Conservation (phyloP, 2,888 invertebrate species). For the Chalcis sispes region DNA sequence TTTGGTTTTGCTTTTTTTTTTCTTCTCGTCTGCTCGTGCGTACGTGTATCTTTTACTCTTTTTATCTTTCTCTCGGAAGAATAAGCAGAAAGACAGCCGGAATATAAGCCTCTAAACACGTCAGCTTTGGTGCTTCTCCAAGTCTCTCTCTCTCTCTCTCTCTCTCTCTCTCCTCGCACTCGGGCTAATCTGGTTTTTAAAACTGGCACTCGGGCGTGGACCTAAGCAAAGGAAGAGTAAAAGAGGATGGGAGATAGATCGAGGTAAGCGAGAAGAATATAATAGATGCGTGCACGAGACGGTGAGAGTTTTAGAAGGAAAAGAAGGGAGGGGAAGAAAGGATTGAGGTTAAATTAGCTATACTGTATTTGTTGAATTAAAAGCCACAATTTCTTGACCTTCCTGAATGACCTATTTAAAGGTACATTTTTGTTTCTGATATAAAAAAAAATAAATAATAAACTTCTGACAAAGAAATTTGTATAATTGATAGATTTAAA, state of each 20-base stretch:
- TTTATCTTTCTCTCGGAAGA: too few species aligned
- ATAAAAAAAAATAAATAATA: too few species aligned
- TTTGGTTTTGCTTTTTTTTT: slow-evolving; percentile 34
- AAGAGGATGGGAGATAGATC: not conserved
- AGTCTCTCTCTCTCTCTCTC: too few species aligned
- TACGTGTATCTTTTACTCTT: too few species aligned
- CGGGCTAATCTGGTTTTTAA: slow-evolving; percentile 50
- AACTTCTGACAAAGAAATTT: too few species aligned
- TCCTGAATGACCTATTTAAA: not conserved
- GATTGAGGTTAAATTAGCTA: slow-evolving; percentile 53
- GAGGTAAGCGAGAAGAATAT: slow-evolving; percentile 11
- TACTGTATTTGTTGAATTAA: slow-evolving; percentile 36
- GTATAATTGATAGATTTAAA: too few species aligned
- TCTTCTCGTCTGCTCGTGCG: too few species aligned
- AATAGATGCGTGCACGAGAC: slow-evolving; percentile 17
- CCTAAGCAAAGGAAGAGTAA: too few species aligned
- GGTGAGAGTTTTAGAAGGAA: not conserved
- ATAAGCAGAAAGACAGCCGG: slow-evolving; percentile 35
- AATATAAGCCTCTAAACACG: not conserved
- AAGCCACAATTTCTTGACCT: slow-evolving; percentile 20
- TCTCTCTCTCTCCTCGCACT: not conserved
- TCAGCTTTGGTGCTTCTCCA: too few species aligned
- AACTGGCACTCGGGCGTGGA: slow-evolving; percentile 41
- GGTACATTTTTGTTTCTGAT: not conserved
- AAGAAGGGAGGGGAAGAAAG: slow-evolving; percentile 1